phyloP scores from a whole-genome alignment of 2,797 vertebrate genomes.

The Falco naumanni region DNA sequence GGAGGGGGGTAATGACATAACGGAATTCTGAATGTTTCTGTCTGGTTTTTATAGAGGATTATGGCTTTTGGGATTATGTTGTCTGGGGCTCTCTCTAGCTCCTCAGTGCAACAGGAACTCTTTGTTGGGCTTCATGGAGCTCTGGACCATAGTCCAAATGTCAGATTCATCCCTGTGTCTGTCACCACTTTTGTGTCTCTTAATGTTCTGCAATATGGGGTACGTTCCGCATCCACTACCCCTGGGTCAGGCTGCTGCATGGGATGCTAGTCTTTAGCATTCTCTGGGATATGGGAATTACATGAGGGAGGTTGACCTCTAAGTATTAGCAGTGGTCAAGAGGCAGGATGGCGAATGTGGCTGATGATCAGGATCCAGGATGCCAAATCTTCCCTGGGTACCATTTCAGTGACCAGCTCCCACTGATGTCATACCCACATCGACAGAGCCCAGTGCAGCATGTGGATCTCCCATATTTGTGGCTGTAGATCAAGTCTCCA shows the following conservation, averaged over 20 bases:
- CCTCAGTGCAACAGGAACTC: background rate
- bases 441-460: accelerated
- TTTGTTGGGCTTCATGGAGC: background rate
- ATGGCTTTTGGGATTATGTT: background rate
- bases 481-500: background rate
- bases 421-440: accelerated
- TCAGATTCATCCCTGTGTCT: background rate
- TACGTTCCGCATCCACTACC: accelerated
- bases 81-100: background rate
- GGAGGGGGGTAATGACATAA: background rate
- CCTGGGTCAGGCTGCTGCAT: background rate
- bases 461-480: accelerated
- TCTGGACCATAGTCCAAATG: background rate
- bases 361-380: background rate
- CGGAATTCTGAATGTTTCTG: background rate
- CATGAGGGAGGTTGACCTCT: accelerated
- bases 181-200: background rate
- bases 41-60: background rate
- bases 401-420: background rate
- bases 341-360: background rate
- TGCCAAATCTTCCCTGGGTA: background rate
- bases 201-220: accelerated
- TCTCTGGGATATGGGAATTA: background rate
- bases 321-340: background rate
- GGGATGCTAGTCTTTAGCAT: background rate